Base-by-base conservation (phyloP, 2,113 vertebrate genomes). In the Bujurquina vittata region DNA sequence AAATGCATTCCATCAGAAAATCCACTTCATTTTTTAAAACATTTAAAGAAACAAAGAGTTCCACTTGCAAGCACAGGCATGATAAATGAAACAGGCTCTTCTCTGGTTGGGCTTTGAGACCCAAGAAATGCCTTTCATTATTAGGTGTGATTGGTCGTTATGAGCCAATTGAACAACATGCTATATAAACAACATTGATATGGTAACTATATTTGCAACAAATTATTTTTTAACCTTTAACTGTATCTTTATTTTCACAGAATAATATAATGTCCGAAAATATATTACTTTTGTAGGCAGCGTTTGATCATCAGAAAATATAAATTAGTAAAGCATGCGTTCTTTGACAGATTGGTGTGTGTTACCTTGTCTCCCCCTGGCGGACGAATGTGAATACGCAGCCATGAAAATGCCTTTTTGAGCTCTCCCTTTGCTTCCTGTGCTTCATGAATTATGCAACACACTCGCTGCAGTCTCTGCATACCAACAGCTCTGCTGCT, bases 361-460 rank as follows among this genome's bases (percentile, higher is more conserved):
- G 6, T 63, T 63, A 7, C 1, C 1, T 5, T 14, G 26, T 58
- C 82, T 4, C 89, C 82, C 73, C 62, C 93, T 91, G 58, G 52
- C 75, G 88, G 90, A 20, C 4, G 10, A 1, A 31, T 17, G 4
- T 10, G 12, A 20, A 37, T 7, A 33, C 60, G 61, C 82, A 81
- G 63, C 20, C 3, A 1, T 33, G 31, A 59, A 35, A 33, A 31
- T 76, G 73, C 62, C 76, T 62, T 10, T 35, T n/a, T 54, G 55
- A 69, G 1, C 46, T 2, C 46, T 59, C 77, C 11, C 9, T 80
- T 26, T 40, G 54, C 69, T 49, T 7, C 49, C 18, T 78, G 31
- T 10, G 60, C 3, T 23, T 60, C 37, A 85, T 93, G 80, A 85
- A 91, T 83, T 65, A 92, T 88, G 61, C 87, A 92, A 60, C 65